Percentiles rank a stretch among this genome's conserved stretches.
These are phyloP conservation scores for Spatula clypeata DNA, from an alignment of 2,797 vertebrate species.

Conservation along the genomic window DNA sequence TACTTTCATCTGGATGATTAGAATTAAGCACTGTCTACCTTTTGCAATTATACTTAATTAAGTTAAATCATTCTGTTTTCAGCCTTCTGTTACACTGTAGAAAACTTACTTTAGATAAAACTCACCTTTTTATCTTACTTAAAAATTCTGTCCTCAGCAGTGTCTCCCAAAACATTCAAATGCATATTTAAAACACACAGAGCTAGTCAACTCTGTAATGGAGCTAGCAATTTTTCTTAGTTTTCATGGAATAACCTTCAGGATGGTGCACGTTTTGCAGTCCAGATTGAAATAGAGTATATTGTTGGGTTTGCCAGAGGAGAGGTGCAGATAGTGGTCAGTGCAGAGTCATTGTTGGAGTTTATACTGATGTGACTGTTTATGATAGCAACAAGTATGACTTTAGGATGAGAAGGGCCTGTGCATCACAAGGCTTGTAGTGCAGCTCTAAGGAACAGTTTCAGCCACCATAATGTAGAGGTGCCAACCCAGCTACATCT, in stretches of 20 bases:
- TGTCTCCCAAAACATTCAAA: neutral
- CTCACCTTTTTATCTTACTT: neutral
- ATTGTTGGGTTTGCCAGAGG: neutral
- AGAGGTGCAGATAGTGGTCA: neutral
- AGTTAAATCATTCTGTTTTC: conserved; percentile 29
- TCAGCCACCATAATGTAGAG: neutral
- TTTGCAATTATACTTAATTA: conserved; percentile 20
- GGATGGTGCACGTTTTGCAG: neutral
- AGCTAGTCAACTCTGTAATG: neutral
- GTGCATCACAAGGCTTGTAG: neutral
- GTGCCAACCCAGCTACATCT: neutral
- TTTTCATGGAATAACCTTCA: neutral
- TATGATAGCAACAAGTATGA: neutral
- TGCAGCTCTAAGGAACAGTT: neutral
- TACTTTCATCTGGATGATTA: neutral
- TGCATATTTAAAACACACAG: neutral
- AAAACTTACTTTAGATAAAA: neutral
- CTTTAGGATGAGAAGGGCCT: neutral
- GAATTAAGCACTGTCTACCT: conserved; percentile 20
- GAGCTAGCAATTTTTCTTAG: neutral
- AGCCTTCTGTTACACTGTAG: neutral
- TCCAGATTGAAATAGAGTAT: neutral
- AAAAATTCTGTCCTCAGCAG: neutral
- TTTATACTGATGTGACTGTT: neutral
- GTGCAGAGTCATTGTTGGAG: neutral